phyloP scores from a whole-genome alignment of 1,140 invertebrate genomes.

The Potamilus streckersoni region DNA sequence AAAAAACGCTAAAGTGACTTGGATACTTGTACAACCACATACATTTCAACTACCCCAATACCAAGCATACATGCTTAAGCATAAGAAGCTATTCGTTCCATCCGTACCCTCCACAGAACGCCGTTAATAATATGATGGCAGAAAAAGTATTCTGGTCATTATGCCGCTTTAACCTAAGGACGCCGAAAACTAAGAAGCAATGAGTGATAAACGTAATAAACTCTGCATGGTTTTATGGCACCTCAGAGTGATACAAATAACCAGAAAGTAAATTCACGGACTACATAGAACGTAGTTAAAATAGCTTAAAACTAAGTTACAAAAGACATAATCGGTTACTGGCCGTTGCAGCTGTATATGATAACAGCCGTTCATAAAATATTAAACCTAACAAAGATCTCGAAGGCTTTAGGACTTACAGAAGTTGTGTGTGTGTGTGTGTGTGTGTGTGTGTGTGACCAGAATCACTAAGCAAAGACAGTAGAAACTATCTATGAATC shows the following conservation, averaged over 20 bases:
- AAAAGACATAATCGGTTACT: slow-evolving; percentile 3
- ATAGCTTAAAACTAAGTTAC: not conserved
- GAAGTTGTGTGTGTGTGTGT: not conserved
- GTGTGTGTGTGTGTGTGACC: slow-evolving; percentile 9
- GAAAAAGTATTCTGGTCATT: no score
- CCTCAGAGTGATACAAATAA: not conserved
- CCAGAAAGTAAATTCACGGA: slow-evolving; percentile 8
- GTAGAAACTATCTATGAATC: not conserved
- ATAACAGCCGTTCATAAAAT: slow-evolving; percentile 12
- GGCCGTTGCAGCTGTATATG: slow-evolving; percentile 25
- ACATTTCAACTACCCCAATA: no score
- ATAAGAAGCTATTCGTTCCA: no score
- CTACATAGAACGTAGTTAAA: slow-evolving; percentile 10
- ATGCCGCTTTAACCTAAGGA: no score
- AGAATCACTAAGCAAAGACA: slow-evolving; percentile 26
- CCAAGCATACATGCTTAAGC: no score
- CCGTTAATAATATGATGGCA: no score
- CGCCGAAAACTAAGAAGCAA: no score
- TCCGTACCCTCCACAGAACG: no score
- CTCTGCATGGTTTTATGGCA: not conserved
- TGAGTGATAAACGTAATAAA: no score
- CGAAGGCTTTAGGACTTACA: not conserved
- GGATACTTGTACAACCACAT: no score
- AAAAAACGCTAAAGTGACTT: no score
- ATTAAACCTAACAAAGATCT: not conserved